phyloP scores from a whole-genome alignment of 2,888 invertebrate species.

The Phragmatobia fuliginosa region DNA sequence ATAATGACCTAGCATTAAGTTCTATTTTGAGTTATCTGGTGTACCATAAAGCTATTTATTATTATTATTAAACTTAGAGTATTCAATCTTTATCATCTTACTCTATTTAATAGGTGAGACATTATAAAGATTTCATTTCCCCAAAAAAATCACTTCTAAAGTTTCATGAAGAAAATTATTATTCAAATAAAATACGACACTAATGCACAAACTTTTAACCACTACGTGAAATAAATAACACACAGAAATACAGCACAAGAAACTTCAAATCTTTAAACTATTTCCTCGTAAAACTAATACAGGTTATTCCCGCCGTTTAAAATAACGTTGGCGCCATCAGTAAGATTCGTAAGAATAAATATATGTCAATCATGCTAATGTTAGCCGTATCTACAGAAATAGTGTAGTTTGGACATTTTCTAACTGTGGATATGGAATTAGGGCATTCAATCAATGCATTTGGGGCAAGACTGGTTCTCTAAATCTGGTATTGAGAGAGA shows the following conservation, averaged over 20 bases:
- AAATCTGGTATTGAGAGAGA: background rate
- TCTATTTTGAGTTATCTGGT: no score
- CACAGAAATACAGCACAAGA: conserved; percentile 3
- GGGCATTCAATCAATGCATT: conserved; percentile 24
- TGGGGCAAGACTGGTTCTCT: background rate
- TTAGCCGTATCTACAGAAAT: conserved; percentile 43
- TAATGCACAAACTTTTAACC: background rate
- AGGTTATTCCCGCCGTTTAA: conserved; percentile 39
- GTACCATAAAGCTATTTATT: no score
- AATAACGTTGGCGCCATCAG: conserved; percentile 52
- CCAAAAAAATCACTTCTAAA: no score
- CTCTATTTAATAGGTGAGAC: no score
- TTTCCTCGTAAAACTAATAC: conserved; percentile 37
- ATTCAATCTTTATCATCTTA: no score
- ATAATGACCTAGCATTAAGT: no score
- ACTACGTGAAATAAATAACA: conserved; percentile 2
- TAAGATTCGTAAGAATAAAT: conserved; percentile 49
- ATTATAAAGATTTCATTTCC: no score
- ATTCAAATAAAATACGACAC: background rate
- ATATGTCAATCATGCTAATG: conserved; percentile 55
- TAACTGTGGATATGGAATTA: conserved; percentile 31
- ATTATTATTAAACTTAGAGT: no score
- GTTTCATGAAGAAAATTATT: background rate
- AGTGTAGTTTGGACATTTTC: conserved; percentile 38
- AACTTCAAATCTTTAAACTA: conserved; percentile 22